These are phyloP conservation scores for Hippopotamyrus pictus DNA, from an alignment of 2,797 vertebrate species.

Conservation along the genomic window DNA sequence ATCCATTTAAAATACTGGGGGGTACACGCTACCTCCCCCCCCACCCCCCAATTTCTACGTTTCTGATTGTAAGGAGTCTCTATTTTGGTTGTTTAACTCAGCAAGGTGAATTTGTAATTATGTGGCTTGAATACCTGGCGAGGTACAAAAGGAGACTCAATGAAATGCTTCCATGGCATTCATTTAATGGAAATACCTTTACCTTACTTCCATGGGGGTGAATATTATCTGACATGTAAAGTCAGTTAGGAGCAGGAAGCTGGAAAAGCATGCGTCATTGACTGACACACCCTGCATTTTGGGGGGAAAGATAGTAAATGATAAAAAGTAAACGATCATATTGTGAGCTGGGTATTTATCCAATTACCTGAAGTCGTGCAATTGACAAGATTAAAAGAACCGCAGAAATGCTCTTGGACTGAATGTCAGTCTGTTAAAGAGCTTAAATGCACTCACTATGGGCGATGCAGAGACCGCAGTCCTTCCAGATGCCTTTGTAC, in stretches of 20 bases:
- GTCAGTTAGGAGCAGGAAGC: background rate
- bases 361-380: background rate
- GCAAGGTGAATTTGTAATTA: background rate
- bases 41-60: background rate
- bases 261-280: background rate
- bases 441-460: background rate
- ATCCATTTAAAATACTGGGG: background rate
- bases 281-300: background rate
- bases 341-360: background rate
- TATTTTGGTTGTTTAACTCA: background rate
- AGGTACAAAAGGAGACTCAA: background rate
- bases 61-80: background rate
- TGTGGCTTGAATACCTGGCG: background rate
- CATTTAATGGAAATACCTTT: background rate
- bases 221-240: background rate
- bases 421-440: background rate
- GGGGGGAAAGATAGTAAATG: background rate
- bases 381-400: background rate
- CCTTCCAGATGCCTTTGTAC: background rate
- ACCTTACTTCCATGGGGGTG: background rate
- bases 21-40: background rate
- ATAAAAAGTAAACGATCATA: background rate
- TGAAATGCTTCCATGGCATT: background rate
- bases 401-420: background rate
- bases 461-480: background rate